phyloP scores from a whole-genome alignment of 1,140 invertebrate species.

The Ceratina japonica region DNA sequence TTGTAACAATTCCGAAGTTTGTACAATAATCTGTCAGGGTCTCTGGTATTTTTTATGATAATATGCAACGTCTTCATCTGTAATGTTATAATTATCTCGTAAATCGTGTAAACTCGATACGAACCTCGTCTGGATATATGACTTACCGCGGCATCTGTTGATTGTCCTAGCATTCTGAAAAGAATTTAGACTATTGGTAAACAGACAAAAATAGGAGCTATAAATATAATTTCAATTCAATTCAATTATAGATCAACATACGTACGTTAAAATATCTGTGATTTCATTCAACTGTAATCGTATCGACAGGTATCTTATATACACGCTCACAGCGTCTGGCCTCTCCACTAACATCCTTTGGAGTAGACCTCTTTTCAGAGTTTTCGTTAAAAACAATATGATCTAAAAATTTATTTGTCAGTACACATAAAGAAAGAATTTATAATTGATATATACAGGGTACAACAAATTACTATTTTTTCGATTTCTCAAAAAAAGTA shows the following conservation, averaged over 20 bases:
- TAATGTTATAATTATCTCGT: slow-evolving; percentile 29
- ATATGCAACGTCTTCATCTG: slow-evolving; percentile 78
- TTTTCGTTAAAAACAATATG: slow-evolving; percentile 79
- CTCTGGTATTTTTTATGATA: slow-evolving; percentile 73
- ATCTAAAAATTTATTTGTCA: slow-evolving; percentile 72
- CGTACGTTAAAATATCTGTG: slow-evolving; percentile 80
- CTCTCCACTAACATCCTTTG: slow-evolving; percentile 77
- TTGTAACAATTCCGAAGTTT: slow-evolving; percentile 74
- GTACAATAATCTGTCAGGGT: slow-evolving; percentile 72
- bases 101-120: not conserved
- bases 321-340: slow-evolving; percentile 78
- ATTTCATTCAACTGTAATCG: slow-evolving; percentile 78
- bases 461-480: too few species aligned
- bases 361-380: slow-evolving; percentile 78
- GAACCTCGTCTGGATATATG: slow-evolving; percentile 17
- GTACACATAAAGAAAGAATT: slow-evolving; percentile 15
- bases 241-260: slow-evolving; percentile 26
- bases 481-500: too few species aligned
- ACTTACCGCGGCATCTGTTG: slow-evolving; percentile 79
- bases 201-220: slow-evolving; percentile 16
- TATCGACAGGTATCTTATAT: slow-evolving; percentile 79
- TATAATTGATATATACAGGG: too few species aligned
- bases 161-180: slow-evolving; percentile 79
- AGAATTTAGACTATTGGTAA: slow-evolving; percentile 54
- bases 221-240: too few species aligned